phyloP scores from a whole-genome alignment of 2,888 invertebrate species.

The Spodoptera littoralis region DNA sequence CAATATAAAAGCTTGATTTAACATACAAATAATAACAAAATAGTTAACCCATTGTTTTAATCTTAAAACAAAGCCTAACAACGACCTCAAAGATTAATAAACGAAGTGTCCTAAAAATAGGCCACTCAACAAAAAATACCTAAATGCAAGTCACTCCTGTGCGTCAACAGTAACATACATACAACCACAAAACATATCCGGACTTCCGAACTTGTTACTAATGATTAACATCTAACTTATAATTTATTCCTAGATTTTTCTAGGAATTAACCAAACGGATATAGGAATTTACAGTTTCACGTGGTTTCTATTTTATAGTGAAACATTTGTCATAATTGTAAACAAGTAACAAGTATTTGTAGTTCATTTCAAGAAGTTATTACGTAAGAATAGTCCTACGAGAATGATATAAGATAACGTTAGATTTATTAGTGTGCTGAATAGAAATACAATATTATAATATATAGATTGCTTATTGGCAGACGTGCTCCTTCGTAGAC shows the following conservation, averaged over 20 bases:
- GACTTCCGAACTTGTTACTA: constrained; percentile 28
- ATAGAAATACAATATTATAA: no score
- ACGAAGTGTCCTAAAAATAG: background rate
- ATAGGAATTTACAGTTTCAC: constrained; percentile 39
- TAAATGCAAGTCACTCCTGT: constrained; percentile 35
- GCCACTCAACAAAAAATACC: constrained; percentile 11
- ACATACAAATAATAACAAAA: no score
- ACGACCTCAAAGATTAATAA: constrained; percentile 7
- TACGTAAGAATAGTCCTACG: background rate
- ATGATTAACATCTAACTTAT: constrained; percentile 12
- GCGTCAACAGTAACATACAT: constrained; percentile 37
- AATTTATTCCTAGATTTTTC: constrained; percentile 24
- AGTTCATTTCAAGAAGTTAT: constrained; percentile 4
- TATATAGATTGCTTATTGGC: no score
- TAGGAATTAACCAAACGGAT: constrained; percentile 34
- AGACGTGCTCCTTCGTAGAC: no score
- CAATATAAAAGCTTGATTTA: no score
- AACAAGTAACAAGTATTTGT: constrained; percentile 12
- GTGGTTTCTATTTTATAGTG: constrained; percentile 17
- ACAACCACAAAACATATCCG: constrained; percentile 25
- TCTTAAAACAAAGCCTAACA: no score
- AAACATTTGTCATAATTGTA: constrained; percentile 16
- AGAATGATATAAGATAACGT: no score
- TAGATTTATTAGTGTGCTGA: no score
- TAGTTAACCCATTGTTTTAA: no score